Evolutionary conservation across 2,797 vertebrate species (phyloP).

Genomic region (Lagocephalus sceleratus): DNA sequence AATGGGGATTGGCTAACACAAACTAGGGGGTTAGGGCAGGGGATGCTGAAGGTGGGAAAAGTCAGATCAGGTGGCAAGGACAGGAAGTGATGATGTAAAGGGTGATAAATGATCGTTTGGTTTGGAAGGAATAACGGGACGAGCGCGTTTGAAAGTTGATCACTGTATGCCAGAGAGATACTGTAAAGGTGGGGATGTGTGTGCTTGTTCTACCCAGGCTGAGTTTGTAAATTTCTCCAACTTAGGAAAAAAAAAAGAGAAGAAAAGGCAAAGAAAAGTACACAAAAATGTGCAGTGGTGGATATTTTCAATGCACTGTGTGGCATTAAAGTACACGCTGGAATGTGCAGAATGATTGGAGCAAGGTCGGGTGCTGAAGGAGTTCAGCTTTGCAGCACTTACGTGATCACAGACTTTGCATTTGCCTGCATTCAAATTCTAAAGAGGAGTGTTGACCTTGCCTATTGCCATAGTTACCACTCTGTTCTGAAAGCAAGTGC

Average conservation of each 20-base stretch:
- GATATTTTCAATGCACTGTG: constrained; percentile 28
- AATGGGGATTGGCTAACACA: constrained; percentile 69
- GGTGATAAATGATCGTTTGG: constrained; percentile 32
- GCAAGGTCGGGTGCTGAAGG: constrained; percentile 57
- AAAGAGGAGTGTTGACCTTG: constrained; percentile 52
- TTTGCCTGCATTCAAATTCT: constrained; percentile 58
- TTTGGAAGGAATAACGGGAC: constrained; percentile 27
- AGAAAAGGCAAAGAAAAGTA: constrained; percentile 18
- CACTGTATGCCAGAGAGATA: constrained; percentile 46
- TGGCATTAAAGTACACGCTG: constrained; percentile 32
- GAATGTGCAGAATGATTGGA: constrained; percentile 57
- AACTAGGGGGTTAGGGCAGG: constrained; percentile 57
- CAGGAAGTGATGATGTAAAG: constrained; percentile 20
- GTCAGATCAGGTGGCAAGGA: constrained; percentile 13
- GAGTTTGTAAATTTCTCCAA: constrained; percentile 50
- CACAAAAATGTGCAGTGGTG: constrained; percentile 25
- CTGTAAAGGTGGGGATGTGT: constrained; percentile 23
- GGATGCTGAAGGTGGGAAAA: constrained; percentile 40
- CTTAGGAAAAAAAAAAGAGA: neutral
- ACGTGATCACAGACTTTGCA: constrained; percentile 49
- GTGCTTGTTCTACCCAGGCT: constrained; percentile 59
- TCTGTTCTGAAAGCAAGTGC: constrained; percentile 45
- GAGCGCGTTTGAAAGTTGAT: constrained; percentile 59
- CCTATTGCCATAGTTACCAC: constrained; percentile 56
- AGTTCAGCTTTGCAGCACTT: constrained; percentile 66